These are phyloP conservation scores for Stenodema calcarata DNA, from an alignment of 2,888 invertebrate genomes.

Conservation along the genomic window DNA sequence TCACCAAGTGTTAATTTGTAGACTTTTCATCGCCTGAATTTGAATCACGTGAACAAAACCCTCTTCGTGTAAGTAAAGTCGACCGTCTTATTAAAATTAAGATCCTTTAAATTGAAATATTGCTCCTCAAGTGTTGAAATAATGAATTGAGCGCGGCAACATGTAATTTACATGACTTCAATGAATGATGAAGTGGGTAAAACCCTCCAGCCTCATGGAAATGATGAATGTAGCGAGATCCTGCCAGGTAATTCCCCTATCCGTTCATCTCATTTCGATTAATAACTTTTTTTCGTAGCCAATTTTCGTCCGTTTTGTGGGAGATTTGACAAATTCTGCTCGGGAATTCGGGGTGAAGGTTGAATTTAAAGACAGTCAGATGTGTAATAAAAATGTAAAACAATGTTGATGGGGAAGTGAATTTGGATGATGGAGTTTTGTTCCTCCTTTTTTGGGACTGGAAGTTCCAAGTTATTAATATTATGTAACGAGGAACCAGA, in stretches of 20 bases:
- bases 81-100: too few relatives aligned
- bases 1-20: too few relatives aligned
- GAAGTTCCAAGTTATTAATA: constrained; percentile 46
- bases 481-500: constrained; percentile 39
- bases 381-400: constrained; percentile 31
- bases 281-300: neutral
- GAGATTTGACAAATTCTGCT: neutral
- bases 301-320: neutral
- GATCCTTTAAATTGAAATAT: neutral
- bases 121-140: neutral
- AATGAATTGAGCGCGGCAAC: neutral
- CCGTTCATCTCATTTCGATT: neutral
- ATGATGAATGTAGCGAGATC: neutral
- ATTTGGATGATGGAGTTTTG: neutral
- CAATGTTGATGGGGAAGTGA: constrained; percentile 4
- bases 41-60: too few relatives aligned
- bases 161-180: neutral
- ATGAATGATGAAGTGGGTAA: neutral
- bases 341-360: neutral
- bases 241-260: neutral
- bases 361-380: neutral
- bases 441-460: neutral
- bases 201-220: neutral
- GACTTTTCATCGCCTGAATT: too few relatives aligned
- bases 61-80: too few relatives aligned